Evolutionary conservation across 2,113 vertebrate genomes (phyloP).

Genomic region (Leucopsar rothschildi): DNA sequence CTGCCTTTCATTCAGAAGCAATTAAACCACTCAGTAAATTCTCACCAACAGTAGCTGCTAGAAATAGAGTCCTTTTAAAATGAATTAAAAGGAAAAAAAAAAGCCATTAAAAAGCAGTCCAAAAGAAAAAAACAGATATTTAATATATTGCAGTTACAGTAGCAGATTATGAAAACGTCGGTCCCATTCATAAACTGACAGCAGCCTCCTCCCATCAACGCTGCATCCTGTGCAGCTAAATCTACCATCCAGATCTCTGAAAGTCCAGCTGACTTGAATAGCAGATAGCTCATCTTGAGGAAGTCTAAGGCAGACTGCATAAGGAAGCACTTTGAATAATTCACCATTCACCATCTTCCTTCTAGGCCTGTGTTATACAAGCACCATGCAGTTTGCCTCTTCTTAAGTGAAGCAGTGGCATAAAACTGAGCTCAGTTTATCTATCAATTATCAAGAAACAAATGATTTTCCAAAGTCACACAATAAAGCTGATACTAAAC

Average conservation of each 20-base stretch:
- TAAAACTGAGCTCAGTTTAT: neutral
- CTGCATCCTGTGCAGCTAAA: neutral
- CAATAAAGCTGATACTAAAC: neutral
- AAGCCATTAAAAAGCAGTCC: neutral
- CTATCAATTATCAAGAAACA: neutral
- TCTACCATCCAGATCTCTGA: neutral
- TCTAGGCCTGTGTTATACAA: neutral
- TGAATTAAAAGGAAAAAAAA: neutral
- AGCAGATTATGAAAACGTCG: neutral
- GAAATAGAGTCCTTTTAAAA: neutral
- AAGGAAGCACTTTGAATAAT: neutral
- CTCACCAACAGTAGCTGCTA: neutral
- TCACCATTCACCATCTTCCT: neutral
- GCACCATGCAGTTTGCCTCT: neutral
- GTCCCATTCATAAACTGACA: neutral
- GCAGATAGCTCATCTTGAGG: neutral
- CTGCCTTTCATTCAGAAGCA: neutral
- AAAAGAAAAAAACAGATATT: neutral
- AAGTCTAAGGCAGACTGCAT: neutral
- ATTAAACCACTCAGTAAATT: neutral
- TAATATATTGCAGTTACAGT: neutral
- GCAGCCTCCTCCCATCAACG: neutral
- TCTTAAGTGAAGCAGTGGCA: neutral
- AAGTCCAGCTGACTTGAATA: neutral
- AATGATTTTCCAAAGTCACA: neutral